Conservation (phyloP, 92 coral and sea anemone genomes). For the Palythoa caribaeorum region DNA sequence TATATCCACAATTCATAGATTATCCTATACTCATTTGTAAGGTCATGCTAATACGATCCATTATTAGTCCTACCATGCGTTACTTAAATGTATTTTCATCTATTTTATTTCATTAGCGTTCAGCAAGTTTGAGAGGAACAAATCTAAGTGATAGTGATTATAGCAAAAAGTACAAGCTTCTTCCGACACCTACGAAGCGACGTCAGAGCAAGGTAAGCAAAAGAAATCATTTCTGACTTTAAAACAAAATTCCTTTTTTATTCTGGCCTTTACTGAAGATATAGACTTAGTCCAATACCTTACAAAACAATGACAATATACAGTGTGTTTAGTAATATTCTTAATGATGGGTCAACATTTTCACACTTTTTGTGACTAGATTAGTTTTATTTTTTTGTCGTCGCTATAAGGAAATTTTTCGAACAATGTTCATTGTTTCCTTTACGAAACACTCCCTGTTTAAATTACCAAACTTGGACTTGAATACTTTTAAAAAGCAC, state of each 20-base stretch:
- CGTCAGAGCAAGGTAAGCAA: conserved; percentile 80
- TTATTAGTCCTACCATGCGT: conserved; percentile 13
- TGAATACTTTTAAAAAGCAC: neutral
- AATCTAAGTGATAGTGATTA: conserved; percentile 63
- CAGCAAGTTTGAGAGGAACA: conserved; percentile 42
- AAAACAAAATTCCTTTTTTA: neutral
- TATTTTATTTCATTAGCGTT: conserved; percentile 1
- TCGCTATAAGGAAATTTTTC: neutral
- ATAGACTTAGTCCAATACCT: conserved; percentile 6
- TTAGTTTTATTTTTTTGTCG: neutral
- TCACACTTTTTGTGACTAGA: neutral
- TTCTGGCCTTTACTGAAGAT: neutral
- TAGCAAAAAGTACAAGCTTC: conserved; percentile 83
- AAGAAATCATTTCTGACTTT: neutral
- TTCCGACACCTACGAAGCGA: conserved; percentile 84
- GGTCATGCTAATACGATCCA: conserved; percentile 21
- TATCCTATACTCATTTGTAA: neutral
- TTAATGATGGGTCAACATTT: neutral
- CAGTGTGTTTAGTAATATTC: neutral
- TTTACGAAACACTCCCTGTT: neutral
- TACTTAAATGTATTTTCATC: neutral
- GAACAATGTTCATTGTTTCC: neutral
- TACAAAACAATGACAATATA: neutral
- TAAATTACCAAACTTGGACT: conserved; percentile 1
- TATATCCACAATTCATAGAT: neutral